phyloP scores from a whole-genome alignment of 2,113 vertebrate species.

The Pelodiscus sinensis region DNA sequence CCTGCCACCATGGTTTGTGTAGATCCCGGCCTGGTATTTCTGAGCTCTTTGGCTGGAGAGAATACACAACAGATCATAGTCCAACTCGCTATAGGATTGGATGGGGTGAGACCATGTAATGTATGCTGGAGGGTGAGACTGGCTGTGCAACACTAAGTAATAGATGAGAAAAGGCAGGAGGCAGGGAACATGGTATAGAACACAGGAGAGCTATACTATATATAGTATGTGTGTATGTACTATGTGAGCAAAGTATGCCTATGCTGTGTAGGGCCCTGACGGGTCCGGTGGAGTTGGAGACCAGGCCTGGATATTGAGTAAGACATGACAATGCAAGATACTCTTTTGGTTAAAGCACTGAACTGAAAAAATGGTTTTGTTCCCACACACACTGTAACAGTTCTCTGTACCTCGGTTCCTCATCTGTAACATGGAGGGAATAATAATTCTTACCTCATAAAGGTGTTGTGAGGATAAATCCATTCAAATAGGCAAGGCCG shows the following conservation, averaged over 20 bases:
- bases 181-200: not conserved
- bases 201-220: fast-evolving
- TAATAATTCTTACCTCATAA: fast-evolving
- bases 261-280: not conserved
- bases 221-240: fast-evolving
- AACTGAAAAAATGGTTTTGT: not conserved
- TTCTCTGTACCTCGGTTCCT: not conserved
- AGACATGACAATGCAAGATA: slow-evolving; percentile 24
- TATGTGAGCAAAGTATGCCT: fast-evolving
- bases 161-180: not conserved
- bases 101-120: not conserved
- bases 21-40: slow-evolving; percentile 8
- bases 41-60: not conserved
- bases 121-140: not conserved
- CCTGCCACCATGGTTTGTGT: not conserved
- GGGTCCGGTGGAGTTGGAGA: not conserved
- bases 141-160: not conserved
- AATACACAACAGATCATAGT: not conserved
- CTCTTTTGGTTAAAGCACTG: not conserved
- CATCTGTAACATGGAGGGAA: not conserved
- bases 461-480: not conserved
- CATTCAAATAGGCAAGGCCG: no score
- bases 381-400: not conserved
- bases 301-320: not conserved
- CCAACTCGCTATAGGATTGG: not conserved